Base-by-base conservation (phyloP, 2,113 vertebrate species). In the Aegypius monachus region DNA sequence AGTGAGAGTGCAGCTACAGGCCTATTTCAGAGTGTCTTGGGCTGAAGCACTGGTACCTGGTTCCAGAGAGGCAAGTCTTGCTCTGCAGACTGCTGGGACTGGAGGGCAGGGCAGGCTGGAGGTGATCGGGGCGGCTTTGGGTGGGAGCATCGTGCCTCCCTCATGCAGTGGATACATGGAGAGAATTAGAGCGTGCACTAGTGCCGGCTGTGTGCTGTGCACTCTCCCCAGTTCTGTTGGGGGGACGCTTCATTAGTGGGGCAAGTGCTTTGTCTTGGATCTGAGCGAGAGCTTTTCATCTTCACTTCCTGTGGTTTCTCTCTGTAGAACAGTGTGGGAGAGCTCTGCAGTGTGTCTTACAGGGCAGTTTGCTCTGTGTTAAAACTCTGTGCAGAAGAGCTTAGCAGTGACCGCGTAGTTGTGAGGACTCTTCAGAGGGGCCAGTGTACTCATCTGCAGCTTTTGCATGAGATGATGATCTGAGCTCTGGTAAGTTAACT, bases 221-320 rank as follows among this genome's bases (percentile, higher is more conserved):
- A 6, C 26, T 22, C 61, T 5, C 19, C 31, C 7, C 45, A 1
- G 2, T 0, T 8, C 3, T 22, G 31, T 0, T 45, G 15, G 59
- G 36, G 45, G 22, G 8, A 14, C 13, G 0, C 38, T 47, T 42
- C 5, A 1, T 9, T n/a, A 10, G 14, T 1, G 1, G 66, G 68
- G 67, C 61, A 18, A 8, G 45, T 4, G 63, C 80, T 73, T 13
- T 10, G n/a, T 3, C 22, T 11, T 36, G 50, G 42, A 6, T 26
- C 62, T 2, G 12, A 40, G 61, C 9, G 23, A 18, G 34, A 6
- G 27, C 29, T 53, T 16, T 23, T 42, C n/a, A 16, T 56, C 67
- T 78, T 36, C 0, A 5, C 55, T 97, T 97, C 97, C 96, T 96
- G 97, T 96, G 90, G 82, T 91, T 95, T 96, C 52, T 91, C n/a